phyloP scores from a whole-genome alignment of 2,888 invertebrate species.

The Apodemia duryi region DNA sequence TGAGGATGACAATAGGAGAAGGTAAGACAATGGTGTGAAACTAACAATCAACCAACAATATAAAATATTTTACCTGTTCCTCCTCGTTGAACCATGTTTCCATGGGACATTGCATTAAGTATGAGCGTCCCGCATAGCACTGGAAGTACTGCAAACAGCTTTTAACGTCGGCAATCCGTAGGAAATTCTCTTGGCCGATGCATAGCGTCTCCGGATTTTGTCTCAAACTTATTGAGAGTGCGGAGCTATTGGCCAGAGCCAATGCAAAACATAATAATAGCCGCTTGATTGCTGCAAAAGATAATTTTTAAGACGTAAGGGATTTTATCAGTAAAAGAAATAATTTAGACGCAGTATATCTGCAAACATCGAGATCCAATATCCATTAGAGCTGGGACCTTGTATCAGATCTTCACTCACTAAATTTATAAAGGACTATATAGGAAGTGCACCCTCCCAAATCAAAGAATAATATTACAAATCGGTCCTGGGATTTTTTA shows the following conservation, averaged over 20 bases:
- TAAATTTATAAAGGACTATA: too few relatives aligned
- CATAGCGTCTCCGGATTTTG: constrained; percentile 72
- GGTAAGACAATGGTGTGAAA: too few relatives aligned
- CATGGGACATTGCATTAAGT: constrained; percentile 64
- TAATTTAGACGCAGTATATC: too few relatives aligned
- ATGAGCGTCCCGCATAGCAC: constrained; percentile 63
- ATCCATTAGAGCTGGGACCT: too few relatives aligned
- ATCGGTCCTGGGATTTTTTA: too few relatives aligned
- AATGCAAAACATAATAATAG: constrained; percentile 44
- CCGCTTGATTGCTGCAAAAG: constrained; percentile 31
- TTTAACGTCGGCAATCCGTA: constrained; percentile 57
- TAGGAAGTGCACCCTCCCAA: too few relatives aligned
- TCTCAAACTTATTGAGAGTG: constrained; percentile 63
- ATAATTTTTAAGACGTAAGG: constrained; percentile 24
- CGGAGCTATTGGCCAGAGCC: constrained; percentile 54
- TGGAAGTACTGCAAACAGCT: constrained; percentile 67
- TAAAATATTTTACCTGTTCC: constrained; percentile 49
- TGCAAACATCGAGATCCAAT: too few relatives aligned
- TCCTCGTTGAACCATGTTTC: constrained; percentile 68
- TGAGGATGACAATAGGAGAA: too few relatives aligned
- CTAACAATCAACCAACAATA: too few relatives aligned
- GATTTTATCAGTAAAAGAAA: too few relatives aligned
- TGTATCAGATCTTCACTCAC: too few relatives aligned
- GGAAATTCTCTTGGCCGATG: constrained; percentile 67
- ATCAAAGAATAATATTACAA: too few relatives aligned